These are phyloP conservation scores for Sarcophaga peregrina DNA, from an alignment of 1,140 invertebrate species.

Conservation along the genomic window DNA sequence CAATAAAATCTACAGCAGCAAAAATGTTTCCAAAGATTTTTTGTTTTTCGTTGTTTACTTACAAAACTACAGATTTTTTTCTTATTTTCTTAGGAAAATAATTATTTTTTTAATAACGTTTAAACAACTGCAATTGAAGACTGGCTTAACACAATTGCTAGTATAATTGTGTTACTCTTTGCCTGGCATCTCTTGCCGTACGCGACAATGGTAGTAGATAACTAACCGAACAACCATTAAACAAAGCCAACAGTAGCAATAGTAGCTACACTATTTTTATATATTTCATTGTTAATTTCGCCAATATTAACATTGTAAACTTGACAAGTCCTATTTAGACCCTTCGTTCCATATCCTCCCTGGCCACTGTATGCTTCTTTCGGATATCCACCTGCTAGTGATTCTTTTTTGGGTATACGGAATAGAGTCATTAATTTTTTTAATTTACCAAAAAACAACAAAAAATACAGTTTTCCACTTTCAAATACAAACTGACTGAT, in stretches of 20 bases:
- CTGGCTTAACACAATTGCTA: no score
- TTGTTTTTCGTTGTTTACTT: no score
- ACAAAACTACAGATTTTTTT: not conserved
- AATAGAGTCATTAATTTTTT: slow-evolving; percentile 6
- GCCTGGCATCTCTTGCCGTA: no score
- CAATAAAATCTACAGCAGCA: no score
- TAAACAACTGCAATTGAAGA: slow-evolving; percentile 1
- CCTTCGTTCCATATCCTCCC: no score
- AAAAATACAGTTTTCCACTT: no score
- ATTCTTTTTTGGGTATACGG: not conserved
- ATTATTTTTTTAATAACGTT: not conserved
- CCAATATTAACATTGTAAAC: not conserved
- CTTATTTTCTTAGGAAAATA: not conserved
- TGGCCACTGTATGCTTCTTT: not conserved
- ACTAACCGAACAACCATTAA: no score
- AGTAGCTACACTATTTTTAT: slow-evolving; percentile 5
- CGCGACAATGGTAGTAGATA: no score
- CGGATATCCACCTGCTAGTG: not conserved
- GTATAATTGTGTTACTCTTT: no score
- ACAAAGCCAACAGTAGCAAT: not conserved
- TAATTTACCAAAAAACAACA: not conserved
- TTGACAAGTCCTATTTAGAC: not conserved
- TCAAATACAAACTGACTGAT: not conserved
- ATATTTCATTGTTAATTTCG: not conserved
- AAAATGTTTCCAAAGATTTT: no score